Base-by-base conservation (phyloP, 2,797 vertebrate genomes). In the Typhlichthys subterraneus region DNA sequence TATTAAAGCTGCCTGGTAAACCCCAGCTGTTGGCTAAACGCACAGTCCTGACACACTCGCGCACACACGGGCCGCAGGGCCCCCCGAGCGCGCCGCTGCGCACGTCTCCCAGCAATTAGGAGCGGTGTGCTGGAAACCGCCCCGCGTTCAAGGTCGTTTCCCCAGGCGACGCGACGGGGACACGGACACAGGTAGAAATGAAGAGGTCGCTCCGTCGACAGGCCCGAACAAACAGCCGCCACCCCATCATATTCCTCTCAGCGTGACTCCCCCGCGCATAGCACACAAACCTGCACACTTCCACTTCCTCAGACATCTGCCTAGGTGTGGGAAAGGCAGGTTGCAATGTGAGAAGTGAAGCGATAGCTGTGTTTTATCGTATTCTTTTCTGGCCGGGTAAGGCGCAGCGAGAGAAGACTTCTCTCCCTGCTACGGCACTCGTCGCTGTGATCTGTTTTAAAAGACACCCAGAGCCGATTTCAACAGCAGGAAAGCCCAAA, bases 61-160 rank as follows among this genome's bases (percentile, higher is more conserved):
- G 53, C 64, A 46, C 48, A 12, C 3, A 9, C 31, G 91, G 93
- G 93, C 94, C 91, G 62, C 64, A 64, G 92, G 93, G 95, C 95
- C 23, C 95, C 96, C 93, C 4, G 62, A 92, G 95, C 96, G 94
- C 96, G 96, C 95, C 94, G 95, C 94, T 94, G 87, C 81, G 93
- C 94, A 96, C 95, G 95, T 95, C 94, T 96, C 94, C 93, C 87
- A 91, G 93, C 94, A 97, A 96, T 98, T 97, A 97, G 90, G 90
- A 94, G 92, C 93, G 94, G 95, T 96, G 95, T 95, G 94, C 88
- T 90, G 85, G 88, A 92, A 95, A 93, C 91, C 92, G 89, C 94
- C 95, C 94, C 92, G 93, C 90, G 90, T 93, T 94, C 93, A 94
- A 95, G 94, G 94, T 94, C 94, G 94, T 72, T 11, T 89, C 23